phyloP scores from a whole-genome alignment of 1,140 invertebrate species.

The Cyrtorhinus lividipennis region DNA sequence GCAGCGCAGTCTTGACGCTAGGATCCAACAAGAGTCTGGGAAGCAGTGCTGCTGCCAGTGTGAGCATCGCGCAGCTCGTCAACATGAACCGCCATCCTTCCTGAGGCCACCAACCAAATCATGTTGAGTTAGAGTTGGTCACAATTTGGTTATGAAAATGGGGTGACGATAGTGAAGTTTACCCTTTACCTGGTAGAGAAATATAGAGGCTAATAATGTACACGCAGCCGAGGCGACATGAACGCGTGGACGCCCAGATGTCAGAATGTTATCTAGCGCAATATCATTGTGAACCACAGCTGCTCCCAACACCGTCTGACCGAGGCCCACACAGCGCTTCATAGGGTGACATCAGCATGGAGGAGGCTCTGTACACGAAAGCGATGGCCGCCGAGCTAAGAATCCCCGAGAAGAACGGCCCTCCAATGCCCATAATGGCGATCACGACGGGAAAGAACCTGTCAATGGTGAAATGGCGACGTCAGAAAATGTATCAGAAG shows the following conservation, averaged over 20 bases:
- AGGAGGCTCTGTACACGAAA: conserved; percentile 79
- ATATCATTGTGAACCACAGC: conserved; percentile 82
- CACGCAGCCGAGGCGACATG: no score
- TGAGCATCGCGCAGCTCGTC: not conserved
- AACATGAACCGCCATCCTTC: not conserved
- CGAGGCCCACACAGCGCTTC: conserved; percentile 85
- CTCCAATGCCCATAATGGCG: conserved; percentile 71
- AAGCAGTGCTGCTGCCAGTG: not conserved
- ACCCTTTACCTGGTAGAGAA: no score
- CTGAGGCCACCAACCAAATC: not conserved
- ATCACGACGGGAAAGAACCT: conserved; percentile 77
- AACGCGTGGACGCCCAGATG: no score
- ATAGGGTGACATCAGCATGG: conserved; percentile 76
- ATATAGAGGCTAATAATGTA: no score
- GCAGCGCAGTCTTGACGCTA: conserved; percentile 4
- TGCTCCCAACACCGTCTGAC: conserved; percentile 75
- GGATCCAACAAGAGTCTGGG: not conserved
- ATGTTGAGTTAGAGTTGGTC: no score
- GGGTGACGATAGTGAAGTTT: no score
- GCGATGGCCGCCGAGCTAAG: conserved; percentile 85
- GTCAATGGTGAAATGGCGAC: conserved; percentile 22
- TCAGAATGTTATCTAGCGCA: no score
- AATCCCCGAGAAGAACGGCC: conserved; percentile 71
- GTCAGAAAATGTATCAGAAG: not conserved
- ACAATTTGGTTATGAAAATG: no score